A percentile compares a stretch with the other conserved stretches of the same genome.
Evolutionary conservation across 2,797 vertebrate genomes (phyloP).

Genomic region (Catamblyrhynchus diadema): DNA sequence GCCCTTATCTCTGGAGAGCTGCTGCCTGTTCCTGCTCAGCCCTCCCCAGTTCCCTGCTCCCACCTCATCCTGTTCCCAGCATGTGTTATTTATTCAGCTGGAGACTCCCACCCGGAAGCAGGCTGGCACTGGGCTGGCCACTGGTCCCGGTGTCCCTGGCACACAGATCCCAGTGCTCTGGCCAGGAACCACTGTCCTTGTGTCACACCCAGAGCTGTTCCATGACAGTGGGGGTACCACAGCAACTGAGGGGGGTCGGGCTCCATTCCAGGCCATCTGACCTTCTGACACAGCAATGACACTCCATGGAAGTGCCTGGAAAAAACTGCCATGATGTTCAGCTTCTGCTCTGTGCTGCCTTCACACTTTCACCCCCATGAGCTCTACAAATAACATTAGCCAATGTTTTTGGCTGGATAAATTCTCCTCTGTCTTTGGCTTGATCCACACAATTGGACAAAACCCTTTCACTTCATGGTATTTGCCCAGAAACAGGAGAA

Average conservation of each 20-base stretch:
- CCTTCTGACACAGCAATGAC: accelerated
- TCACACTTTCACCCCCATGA: not conserved
- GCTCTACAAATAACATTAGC: not conserved
- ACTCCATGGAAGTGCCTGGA: not conserved
- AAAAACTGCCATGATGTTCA: not conserved
- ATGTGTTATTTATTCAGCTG: not conserved
- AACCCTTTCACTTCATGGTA: constrained; percentile 27
- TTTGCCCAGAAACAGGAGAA: constrained; percentile 49
- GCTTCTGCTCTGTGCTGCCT: not conserved
- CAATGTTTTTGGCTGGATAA: not conserved
- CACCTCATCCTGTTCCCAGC: constrained; percentile 50
- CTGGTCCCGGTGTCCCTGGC: not conserved
- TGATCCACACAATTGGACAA: constrained; percentile 34
- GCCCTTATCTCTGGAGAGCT: not conserved
- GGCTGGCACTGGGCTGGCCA: not conserved
- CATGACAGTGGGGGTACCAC: accelerated
- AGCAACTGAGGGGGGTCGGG: not conserved
- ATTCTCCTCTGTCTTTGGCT: not conserved
- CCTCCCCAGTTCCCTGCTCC: constrained; percentile 22
- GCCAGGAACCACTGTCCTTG: accelerated
- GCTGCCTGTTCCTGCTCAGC: not conserved
- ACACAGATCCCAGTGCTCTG: not conserved
- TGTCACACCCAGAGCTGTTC: not conserved
- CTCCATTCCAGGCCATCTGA: not conserved
- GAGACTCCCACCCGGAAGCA: not conserved